Evolutionary conservation across 2,888 invertebrate genomes (phyloP), one percentile per base, ranked within the genome.

Genomic region (Baccha elongata): DNA sequence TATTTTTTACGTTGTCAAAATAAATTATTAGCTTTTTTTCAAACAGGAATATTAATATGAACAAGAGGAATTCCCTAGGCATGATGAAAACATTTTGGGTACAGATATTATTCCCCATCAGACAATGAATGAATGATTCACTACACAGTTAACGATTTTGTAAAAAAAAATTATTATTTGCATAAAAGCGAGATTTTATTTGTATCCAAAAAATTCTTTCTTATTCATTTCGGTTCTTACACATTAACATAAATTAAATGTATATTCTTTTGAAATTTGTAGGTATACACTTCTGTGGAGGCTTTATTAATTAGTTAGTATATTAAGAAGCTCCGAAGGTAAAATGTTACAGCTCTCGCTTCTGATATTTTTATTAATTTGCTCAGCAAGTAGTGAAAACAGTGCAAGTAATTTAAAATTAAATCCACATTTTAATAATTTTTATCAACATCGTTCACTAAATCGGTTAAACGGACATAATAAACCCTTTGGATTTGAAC

Each of bases 41-140:
- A n/a, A n/a, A n/a, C n/a, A n/a, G n/a, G n/a, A n/a, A n/a, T n/a
- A n/a, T n/a, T n/a, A n/a, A n/a, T n/a, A n/a, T n/a, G n/a, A n/a
- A 13, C 8, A 13, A 21, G 1, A 8, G n/a, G 26, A 48, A 48
- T 26, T 26, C 10, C 23, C 10, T 13, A n/a, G n/a, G n/a, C n/a
- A n/a, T n/a, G n/a, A 46, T 19, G 21, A n/a, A 46, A n/a, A n/a
- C n/a, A n/a, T n/a, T n/a, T n/a, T n/a, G n/a, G n/a, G n/a, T n/a
- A n/a, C n/a, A n/a, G n/a, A n/a, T n/a, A n/a, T n/a, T n/a, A n/a
- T n/a, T n/a, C n/a, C n/a, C n/a, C n/a, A n/a, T n/a, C n/a, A n/a
- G n/a, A n/a, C n/a, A n/a, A n/a, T n/a, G n/a, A n/a, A 37, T 37
- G 13, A 37, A n/a, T 35, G 19, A 15, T 32, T 32, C 52, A 53